These are phyloP conservation scores for Anoplius nigerrimus DNA, from an alignment of 2,888 invertebrate genomes.

Conservation along the genomic window DNA sequence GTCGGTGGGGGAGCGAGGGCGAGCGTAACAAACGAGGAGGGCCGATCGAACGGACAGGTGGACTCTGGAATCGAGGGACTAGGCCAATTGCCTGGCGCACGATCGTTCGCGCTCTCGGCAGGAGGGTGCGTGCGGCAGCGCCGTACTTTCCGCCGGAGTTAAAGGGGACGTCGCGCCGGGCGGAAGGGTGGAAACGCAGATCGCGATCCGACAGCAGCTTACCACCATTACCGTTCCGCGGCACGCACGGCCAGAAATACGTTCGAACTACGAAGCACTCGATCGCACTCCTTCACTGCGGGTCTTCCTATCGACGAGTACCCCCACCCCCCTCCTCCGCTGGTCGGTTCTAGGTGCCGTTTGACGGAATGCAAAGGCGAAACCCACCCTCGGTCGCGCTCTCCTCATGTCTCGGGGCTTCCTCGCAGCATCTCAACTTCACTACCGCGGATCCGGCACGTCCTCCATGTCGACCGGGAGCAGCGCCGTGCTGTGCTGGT, in stretches of 20 bases:
- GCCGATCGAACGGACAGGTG: no score
- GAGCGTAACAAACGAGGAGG: constrained; percentile 6
- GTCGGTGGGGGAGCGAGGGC: constrained; percentile 1
- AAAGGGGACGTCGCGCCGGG: neutral
- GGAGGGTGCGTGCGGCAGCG: constrained; percentile 8
- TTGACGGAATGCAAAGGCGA: no score
- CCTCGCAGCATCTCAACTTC: constrained; percentile 62
- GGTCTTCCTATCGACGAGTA: no score
- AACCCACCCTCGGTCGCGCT: constrained; percentile 65
- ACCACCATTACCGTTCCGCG: no score
- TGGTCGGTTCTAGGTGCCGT: no score
- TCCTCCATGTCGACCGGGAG: constrained; percentile 50
- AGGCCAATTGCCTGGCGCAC: neutral
- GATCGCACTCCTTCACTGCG: no score
- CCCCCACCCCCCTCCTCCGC: no score
- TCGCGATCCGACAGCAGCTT: no score
- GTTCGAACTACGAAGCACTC: no score
- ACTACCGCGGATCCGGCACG: constrained; percentile 41
- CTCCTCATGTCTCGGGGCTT: constrained; percentile 69
- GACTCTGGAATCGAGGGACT: no score
- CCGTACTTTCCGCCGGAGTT: constrained; percentile 1
- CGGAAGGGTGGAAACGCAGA: constrained; percentile 11
- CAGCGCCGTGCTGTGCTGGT: constrained; percentile 11
- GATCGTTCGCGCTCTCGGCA: neutral
- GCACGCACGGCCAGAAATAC: neutral